Conservation (phyloP, 2,113 vertebrate species). For the Solea solea region DNA sequence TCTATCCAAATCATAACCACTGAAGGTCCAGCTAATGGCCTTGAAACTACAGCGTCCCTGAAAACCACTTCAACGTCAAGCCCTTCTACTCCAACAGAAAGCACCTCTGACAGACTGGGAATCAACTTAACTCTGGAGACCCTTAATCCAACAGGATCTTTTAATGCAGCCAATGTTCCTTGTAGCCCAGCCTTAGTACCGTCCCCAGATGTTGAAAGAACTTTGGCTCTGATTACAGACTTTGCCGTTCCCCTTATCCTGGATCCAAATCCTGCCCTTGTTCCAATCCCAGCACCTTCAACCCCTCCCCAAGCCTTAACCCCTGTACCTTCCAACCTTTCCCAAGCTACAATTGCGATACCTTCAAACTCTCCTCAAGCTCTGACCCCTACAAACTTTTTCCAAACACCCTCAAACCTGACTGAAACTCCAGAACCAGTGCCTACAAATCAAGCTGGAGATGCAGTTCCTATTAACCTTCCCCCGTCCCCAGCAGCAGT, state of each 20-base stretch:
- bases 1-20: conserved; percentile 14
- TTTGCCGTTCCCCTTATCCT: conserved; percentile 4
- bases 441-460: neutral
- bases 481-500: neutral
- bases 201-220: conserved; percentile 38
- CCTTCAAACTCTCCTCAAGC: neutral
- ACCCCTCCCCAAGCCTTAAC: conserved; percentile 1
- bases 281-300: conserved; percentile 7
- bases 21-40: neutral
- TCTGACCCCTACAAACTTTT: too few relatives aligned
- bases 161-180: conserved; percentile 9
- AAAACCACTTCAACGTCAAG: neutral
- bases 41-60: neutral
- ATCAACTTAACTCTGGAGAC: conserved; percentile 5
- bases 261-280: conserved; percentile 27
- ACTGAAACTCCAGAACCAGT: neutral
- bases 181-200: conserved; percentile 23
- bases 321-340: neutral
- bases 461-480: neutral
- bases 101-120: neutral
- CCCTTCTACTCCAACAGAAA: conserved; percentile 15
- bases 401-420: neutral
- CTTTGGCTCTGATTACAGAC: conserved; percentile 21
- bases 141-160: conserved; percentile 31
- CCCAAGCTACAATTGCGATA: neutral